Percentiles rank a stretch among this genome's conserved stretches.
Evolutionary conservation across 2,113 vertebrate genomes (phyloP).

Genomic region (Scophthalmus maximus): DNA sequence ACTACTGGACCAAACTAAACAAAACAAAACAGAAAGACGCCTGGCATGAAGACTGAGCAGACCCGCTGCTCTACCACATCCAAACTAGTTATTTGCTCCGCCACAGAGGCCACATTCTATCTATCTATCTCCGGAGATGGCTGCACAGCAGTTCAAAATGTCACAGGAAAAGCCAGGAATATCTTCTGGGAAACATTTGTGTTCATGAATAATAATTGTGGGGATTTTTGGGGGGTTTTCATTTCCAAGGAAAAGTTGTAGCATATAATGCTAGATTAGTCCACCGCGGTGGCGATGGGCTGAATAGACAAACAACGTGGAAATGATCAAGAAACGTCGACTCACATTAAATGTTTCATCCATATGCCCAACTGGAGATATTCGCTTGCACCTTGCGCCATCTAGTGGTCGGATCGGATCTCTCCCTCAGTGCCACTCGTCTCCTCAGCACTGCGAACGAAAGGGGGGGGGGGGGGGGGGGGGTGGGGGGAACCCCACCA

Average conservation of each 20-base stretch:
- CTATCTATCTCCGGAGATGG: constrained; percentile 17
- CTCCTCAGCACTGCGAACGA: constrained; percentile 32
- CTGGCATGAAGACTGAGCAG: constrained; percentile 10
- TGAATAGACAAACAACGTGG: no score
- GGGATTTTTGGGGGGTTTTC: not conserved
- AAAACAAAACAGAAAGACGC: constrained; percentile 18
- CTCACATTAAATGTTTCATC: no score
- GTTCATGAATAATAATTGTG: not conserved
- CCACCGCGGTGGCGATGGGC: no score
- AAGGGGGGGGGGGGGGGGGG: no score
- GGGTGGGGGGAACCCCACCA: constrained; percentile 49
- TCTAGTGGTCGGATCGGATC: constrained; percentile 67
- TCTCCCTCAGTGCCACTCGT: constrained; percentile 2
- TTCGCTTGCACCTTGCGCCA: constrained; percentile 75
- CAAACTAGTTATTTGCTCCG: not conserved
- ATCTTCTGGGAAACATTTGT: not conserved
- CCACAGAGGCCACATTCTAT: not conserved
- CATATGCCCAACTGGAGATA: constrained; percentile 12
- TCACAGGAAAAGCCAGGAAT: not conserved
- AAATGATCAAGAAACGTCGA: not conserved
- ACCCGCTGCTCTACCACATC: constrained; percentile 4
- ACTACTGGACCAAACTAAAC: constrained; percentile 45
- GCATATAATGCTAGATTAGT: no score
- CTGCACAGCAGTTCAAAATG: constrained; percentile 5
- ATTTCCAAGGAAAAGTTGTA: not conserved